A percentile compares a stretch with the other conserved stretches of the same genome.
phyloP scores from a whole-genome alignment of 2,888 invertebrate species.

The Nineta flava region DNA sequence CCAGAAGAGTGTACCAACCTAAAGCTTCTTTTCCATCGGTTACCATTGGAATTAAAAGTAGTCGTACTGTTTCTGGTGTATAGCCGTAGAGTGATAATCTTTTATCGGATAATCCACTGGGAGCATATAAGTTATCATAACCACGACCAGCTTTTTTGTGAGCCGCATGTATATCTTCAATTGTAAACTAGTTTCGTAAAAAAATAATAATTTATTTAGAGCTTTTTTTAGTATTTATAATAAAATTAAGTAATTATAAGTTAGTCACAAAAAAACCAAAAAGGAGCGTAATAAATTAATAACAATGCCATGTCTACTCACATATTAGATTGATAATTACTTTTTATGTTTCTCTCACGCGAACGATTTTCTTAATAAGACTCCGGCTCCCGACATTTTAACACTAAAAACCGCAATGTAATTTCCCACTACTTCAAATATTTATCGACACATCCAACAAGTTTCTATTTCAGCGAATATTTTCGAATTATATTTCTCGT shows the following conservation, averaged over 20 bases:
- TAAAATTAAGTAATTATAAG: background rate
- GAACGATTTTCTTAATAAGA: too few relatives aligned
- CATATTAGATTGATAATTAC: too few relatives aligned
- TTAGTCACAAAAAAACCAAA: background rate
- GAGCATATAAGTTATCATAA: slow-evolving; percentile 27
- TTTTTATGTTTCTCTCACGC: too few relatives aligned
- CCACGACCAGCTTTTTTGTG: slow-evolving; percentile 29
- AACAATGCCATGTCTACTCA: too few relatives aligned
- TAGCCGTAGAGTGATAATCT: slow-evolving; percentile 84
- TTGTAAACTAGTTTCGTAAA: slow-evolving; percentile 43
- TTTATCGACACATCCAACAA: too few relatives aligned
- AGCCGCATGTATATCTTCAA: slow-evolving; percentile 59
- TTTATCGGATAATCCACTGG: slow-evolving; percentile 54
- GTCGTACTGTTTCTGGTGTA: slow-evolving; percentile 86
- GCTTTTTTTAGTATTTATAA: too few relatives aligned
- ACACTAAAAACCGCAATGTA: too few relatives aligned
- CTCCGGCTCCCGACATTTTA: too few relatives aligned
- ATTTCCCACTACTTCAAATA: too few relatives aligned
- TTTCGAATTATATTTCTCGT: too few relatives aligned
- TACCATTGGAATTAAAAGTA: slow-evolving; percentile 92
- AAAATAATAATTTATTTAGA: slow-evolving; percentile 2
- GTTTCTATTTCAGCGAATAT: too few relatives aligned
- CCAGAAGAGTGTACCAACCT: slow-evolving; percentile 1
- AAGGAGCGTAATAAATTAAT: too few relatives aligned
- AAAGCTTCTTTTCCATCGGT: slow-evolving; percentile 58